Evolutionary conservation across 2,888 invertebrate genomes (phyloP).

Genomic region (Noctua janthe): DNA sequence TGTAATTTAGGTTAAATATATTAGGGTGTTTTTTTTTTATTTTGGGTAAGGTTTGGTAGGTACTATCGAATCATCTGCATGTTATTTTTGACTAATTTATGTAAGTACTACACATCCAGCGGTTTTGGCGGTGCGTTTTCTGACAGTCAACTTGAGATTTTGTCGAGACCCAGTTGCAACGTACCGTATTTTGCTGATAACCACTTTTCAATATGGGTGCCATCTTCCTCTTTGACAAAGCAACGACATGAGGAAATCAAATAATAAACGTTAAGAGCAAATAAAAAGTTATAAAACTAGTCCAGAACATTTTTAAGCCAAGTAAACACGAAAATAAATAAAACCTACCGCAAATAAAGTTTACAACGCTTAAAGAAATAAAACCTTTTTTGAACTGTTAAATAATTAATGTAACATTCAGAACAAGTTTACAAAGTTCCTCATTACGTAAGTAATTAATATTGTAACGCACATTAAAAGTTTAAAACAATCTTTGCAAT

Average conservation of each 20-base stretch:
- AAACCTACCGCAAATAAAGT: neutral
- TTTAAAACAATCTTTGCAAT: constrained; percentile 33
- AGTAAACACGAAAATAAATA: neutral
- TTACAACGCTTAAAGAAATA: neutral
- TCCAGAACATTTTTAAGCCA: neutral
- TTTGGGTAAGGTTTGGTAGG: constrained; percentile 10
- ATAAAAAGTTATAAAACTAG: neutral
- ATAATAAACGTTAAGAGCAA: neutral
- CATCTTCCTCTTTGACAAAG: neutral
- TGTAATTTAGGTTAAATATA: constrained; percentile 44
- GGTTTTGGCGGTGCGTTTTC: neutral
- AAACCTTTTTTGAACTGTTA: constrained; percentile 20
- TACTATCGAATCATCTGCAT: neutral
- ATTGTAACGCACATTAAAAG: constrained; percentile 48
- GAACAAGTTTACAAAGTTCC: constrained; percentile 28
- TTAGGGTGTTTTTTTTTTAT: constrained; percentile 8
- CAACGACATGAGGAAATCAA: neutral
- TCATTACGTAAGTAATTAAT: constrained; percentile 50
- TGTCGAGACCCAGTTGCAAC: neutral
- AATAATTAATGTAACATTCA: constrained; percentile 21
- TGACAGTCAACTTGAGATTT: neutral
- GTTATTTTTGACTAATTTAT: neutral
- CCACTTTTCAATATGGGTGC: neutral
- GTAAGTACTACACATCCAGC: neutral
- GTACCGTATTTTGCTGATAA: neutral